Evolutionary conservation across 2,888 invertebrate genomes (phyloP).

Genomic region (Parnassius apollo): DNA sequence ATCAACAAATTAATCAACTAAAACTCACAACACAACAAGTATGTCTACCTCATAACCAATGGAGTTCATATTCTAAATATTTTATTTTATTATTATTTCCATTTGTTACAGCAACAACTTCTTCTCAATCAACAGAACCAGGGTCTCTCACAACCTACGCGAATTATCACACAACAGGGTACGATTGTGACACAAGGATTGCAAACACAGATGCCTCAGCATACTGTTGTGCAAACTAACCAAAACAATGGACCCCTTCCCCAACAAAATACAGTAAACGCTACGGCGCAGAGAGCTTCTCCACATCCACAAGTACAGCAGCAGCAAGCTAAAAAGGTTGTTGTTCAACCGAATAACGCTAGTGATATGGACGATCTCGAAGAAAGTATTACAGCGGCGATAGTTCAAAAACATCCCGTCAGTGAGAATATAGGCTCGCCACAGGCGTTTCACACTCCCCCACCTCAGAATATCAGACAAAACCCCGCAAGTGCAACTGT

Average conservation of each 20-base stretch:
- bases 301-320: conserved; percentile 47
- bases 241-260: conserved; percentile 60
- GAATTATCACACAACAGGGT: conserved; percentile 70
- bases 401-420: conserved; percentile 64
- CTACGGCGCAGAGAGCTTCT: conserved; percentile 51
- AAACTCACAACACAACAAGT: conserved; percentile 67
- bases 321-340: conserved; percentile 62
- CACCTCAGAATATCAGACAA: conserved; percentile 48
- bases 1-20: conserved; percentile 55
- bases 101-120: conserved; percentile 48
- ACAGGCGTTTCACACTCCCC: conserved; percentile 57
- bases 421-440: conserved; percentile 48
- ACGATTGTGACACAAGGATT: conserved; percentile 66
- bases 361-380: conserved; percentile 78
- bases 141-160: conserved; percentile 45
- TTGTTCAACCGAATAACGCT: conserved; percentile 71
- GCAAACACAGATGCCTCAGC: conserved; percentile 50
- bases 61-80: background rate
- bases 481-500: conserved; percentile 38
- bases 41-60: conserved; percentile 21
- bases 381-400: conserved; percentile 77
- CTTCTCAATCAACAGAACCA: conserved; percentile 62
- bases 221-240: conserved; percentile 47
- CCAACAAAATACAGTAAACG: conserved; percentile 49
- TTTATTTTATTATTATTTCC: background rate